A percentile compares a stretch with the other conserved stretches of the same genome.
These are phyloP conservation scores for Melozone crissalis DNA, from an alignment of 2,113 vertebrate species.

Conservation along the genomic window DNA sequence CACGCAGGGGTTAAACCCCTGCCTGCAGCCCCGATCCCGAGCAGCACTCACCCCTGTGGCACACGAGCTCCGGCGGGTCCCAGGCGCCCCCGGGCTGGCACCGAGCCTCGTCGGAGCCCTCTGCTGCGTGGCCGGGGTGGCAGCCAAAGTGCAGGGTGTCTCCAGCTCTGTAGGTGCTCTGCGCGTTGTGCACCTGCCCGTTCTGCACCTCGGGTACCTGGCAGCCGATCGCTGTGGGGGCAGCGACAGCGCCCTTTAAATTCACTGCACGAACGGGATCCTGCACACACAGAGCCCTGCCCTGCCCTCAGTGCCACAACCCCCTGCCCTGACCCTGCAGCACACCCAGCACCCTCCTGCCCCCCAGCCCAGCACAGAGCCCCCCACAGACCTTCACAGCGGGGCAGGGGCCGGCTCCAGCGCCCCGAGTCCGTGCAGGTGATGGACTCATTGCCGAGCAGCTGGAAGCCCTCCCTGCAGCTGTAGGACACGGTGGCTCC, in stretches of 20 bases:
- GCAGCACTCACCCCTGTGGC: background rate
- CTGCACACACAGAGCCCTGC: background rate
- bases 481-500: background rate
- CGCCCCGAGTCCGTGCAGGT: background rate
- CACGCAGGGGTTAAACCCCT: background rate
- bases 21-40: background rate
- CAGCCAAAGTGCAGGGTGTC: background rate
- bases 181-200: background rate
- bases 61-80: background rate
- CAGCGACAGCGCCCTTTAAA: background rate
- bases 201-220: background rate
- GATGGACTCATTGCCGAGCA: background rate
- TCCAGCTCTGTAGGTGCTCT: background rate
- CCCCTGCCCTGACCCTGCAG: rapidly evolving
- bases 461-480: background rate
- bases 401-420: constrained; percentile 33
- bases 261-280: rapidly evolving
- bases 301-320: rapidly evolving
- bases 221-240: background rate
- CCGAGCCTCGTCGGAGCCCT: rapidly evolving
- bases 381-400: background rate
- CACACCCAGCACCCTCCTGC: background rate
- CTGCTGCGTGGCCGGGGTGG: rapidly evolving
- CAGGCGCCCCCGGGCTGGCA: background rate
- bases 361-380: background rate